A percentile compares a stretch with the other conserved stretches of the same genome.
These are phyloP conservation scores for Eulemur mongoz DNA, from an alignment of 2,797 vertebrate species.

Conservation along the genomic window DNA sequence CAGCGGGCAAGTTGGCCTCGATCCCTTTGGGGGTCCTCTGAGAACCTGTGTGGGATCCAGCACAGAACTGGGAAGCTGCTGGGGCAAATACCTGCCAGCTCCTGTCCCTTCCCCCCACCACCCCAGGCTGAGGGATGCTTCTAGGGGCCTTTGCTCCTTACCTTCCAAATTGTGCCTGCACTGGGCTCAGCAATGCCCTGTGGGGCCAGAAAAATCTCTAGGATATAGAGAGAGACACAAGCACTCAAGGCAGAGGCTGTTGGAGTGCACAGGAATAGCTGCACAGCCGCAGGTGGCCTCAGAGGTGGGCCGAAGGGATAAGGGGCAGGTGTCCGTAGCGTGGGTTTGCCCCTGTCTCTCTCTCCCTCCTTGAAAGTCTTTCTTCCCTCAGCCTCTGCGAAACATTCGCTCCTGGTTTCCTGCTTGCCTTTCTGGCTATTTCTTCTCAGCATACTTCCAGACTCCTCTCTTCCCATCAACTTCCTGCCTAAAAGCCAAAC, in stretches of 20 bases:
- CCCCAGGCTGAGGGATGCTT: neutral
- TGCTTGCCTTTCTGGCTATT: neutral
- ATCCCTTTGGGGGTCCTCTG: neutral
- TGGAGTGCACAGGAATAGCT: neutral
- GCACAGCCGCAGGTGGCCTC: neutral
- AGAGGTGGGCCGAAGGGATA: neutral
- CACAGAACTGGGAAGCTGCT: neutral
- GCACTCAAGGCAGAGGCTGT: neutral
- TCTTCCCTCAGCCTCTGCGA: neutral
- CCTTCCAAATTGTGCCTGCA: neutral
- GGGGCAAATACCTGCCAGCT: neutral
- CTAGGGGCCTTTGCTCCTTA: neutral
- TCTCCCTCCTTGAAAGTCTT: neutral
- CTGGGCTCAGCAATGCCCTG: neutral
- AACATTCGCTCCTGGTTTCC: neutral
- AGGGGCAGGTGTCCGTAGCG: rapidly evolving
- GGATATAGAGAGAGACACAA: neutral
- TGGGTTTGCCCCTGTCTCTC: neutral
- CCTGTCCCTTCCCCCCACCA: rapidly evolving
- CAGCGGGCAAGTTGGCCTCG: neutral
- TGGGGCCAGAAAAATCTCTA: neutral
- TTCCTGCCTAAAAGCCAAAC: neutral
- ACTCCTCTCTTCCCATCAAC: neutral
- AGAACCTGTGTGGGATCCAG: neutral
- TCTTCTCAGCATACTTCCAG: neutral